These are phyloP conservation scores for Deilephila porcellus DNA, from an alignment of 2,888 invertebrate species.

Conservation along the genomic window DNA sequence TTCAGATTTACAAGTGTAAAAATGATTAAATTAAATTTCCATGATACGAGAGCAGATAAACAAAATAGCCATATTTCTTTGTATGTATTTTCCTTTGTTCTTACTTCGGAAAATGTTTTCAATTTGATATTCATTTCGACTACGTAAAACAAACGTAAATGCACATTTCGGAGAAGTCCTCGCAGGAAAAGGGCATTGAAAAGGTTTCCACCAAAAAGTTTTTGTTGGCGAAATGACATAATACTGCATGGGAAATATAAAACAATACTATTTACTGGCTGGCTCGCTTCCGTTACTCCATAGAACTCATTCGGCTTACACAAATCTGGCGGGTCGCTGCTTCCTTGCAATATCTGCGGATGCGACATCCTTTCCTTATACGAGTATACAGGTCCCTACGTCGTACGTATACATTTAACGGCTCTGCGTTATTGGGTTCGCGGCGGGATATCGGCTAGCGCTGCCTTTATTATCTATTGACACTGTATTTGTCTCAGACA, in stretches of 20 bases:
- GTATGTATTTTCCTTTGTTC: neutral
- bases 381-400: conserved; percentile 57
- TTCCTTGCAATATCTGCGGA: conserved; percentile 60
- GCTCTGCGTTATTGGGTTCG: conserved; percentile 61
- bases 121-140: neutral
- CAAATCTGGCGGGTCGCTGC: conserved; percentile 53
- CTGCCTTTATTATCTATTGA: conserved; percentile 69
- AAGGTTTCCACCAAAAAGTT: neutral
- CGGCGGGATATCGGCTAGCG: conserved; percentile 56
- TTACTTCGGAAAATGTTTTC: neutral
- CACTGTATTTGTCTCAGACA: conserved; percentile 66
- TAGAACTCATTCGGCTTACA: conserved; percentile 57
- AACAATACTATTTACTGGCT: conserved; percentile 48
- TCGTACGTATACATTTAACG: conserved; percentile 59
- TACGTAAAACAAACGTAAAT: neutral
- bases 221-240: neutral
- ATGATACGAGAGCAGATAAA: neutral
- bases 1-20: too few species aligned
- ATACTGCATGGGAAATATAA: conserved; percentile 24
- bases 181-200: neutral
- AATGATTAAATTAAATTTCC: neutral
- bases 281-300: conserved; percentile 53
- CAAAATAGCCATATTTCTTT: neutral
- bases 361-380: conserved; percentile 61
- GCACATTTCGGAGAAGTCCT: neutral